Evolutionary conservation across 2,888 invertebrate genomes (phyloP), one percentile per base, ranked within the genome.

Genomic region (Pyrrhia umbra): DNA sequence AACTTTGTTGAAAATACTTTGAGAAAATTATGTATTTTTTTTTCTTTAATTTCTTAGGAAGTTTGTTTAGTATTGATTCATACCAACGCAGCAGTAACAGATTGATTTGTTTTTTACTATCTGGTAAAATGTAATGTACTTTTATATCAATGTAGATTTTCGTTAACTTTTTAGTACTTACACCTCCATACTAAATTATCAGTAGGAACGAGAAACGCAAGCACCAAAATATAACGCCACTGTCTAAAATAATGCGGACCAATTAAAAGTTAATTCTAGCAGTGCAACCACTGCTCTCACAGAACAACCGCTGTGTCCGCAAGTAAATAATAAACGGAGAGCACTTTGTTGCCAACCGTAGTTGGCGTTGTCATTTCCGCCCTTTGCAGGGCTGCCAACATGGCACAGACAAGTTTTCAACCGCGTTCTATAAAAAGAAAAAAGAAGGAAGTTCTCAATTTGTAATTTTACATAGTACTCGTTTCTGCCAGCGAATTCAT

Each of bases 271-370:
- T 70, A 58, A 80, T 68, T 62, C 46, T 50, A 42, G 27, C 60
- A 69, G 58, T 57, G 52, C 54, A 57, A 57, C 72, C 62, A 56
- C 58, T 20, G 34, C 56, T 34, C 42, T 37, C 39, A 16, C 45
- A 8, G 52, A 66, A 55, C 54, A 47, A 49, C 18, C 39, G 25
- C 39, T 45, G 57, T 56, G 55, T 61, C 50, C 51, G 57, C 66
- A 42, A 61, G 56, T 71, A 77, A 80, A 80, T 79, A 80, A 79
- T 77, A 80, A 79, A 72, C 64, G 50, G 21, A 49, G 52, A 57
- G 66, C 59, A 75, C 66, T 80, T 71, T 64, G 80, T 67, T 60
- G 50, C 47, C 54, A 45, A 52, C 42, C 25, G 39, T 40, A 68
- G 52, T 75, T 55, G 39, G 47, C 42, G 49, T 57, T 56, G 67